These are phyloP conservation scores for Molothrus ater DNA, from an alignment of 2,797 vertebrate species.

Conservation along the genomic window DNA sequence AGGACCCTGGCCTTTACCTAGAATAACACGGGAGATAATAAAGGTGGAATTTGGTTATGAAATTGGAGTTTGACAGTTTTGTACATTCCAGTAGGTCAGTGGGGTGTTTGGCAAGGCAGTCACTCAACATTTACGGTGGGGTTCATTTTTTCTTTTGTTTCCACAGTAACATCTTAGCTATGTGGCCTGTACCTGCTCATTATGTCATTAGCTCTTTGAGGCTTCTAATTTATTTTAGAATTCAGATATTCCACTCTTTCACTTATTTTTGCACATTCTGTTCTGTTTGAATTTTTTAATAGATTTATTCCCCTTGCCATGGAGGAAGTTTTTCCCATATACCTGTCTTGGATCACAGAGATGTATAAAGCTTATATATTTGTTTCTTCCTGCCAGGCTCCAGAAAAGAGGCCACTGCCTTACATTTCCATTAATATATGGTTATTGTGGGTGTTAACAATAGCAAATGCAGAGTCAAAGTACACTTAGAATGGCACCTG, in stretches of 20 bases:
- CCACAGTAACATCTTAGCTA: neutral
- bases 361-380: neutral
- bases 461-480: neutral
- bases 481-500: neutral
- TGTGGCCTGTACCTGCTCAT: neutral
- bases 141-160: neutral
- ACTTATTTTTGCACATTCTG: neutral
- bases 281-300: neutral
- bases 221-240: neutral
- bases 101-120: neutral
- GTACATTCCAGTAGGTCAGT: neutral
- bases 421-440: neutral
- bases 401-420: neutral
- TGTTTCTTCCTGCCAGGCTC: neutral
- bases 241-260: fast-evolving
- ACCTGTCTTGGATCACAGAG: neutral
- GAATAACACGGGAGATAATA: neutral
- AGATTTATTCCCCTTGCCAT: neutral
- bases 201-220: neutral
- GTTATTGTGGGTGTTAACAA: neutral
- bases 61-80: neutral
- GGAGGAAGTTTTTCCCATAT: neutral
- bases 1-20: neutral
- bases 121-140: neutral
- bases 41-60: neutral